phyloP scores from a whole-genome alignment of 2,113 vertebrate genomes.

The Tiliqua scincoides region DNA sequence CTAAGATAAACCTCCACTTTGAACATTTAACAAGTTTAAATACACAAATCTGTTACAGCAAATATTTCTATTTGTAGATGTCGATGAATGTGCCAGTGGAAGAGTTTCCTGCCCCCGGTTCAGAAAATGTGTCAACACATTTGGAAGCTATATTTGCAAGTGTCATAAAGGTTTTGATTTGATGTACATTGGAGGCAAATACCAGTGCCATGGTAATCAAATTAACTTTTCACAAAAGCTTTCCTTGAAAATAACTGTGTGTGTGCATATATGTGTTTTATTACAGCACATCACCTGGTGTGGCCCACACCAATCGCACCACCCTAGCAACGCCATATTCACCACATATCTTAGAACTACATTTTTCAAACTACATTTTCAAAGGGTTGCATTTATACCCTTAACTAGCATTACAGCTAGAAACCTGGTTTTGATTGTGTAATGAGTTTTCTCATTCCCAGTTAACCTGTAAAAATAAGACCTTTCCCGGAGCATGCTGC shows the following conservation, averaged over 20 bases:
- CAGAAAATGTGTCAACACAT: constrained; percentile 95
- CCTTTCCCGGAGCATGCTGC: neutral
- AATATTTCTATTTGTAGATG: constrained; percentile 79
- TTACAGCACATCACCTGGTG: too few relatives aligned
- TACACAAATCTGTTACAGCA: neutral
- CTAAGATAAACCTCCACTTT: neutral
- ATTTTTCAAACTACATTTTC: too few relatives aligned
- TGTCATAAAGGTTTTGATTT: constrained; percentile 94
- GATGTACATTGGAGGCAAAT: constrained; percentile 93
- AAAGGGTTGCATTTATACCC: neutral
- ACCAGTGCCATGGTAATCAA: constrained; percentile 90
- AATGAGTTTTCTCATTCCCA: neutral
- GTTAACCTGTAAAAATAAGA: neutral
- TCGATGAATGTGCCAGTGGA: constrained; percentile 91
- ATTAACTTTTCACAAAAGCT: neutral
- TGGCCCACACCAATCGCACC: too few relatives aligned
- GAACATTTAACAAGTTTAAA: neutral
- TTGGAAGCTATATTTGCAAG: constrained; percentile 97
- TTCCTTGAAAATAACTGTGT: neutral
- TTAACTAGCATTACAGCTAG: neutral
- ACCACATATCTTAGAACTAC: neutral
- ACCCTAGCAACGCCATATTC: too few relatives aligned
- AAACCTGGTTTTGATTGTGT: neutral
- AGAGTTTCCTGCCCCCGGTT: constrained; percentile 88
- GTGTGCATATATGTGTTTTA: neutral